Evolutionary conservation across 2,113 vertebrate species (phyloP).

Genomic region (Peromyscus maniculatus): DNA sequence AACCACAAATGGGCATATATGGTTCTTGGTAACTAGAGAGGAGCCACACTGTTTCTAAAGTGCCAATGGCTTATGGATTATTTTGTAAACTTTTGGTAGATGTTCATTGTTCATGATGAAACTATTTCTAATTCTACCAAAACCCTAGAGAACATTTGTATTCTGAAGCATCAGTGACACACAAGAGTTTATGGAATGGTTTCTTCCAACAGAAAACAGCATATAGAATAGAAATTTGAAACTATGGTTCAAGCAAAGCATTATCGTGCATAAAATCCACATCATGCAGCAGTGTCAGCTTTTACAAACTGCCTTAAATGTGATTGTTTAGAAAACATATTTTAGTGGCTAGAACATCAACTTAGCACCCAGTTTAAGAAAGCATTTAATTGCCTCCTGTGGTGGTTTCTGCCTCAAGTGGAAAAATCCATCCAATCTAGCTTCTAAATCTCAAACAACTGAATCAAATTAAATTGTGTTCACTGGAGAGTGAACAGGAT

Average conservation of each 20-base stretch:
- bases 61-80: background rate
- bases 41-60: background rate
- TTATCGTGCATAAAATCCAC: background rate
- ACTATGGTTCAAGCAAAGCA: background rate
- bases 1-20: background rate
- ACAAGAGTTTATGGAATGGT: background rate
- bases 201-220: slow-evolving; percentile 11
- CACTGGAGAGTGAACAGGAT: background rate
- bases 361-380: slow-evolving; percentile 42
- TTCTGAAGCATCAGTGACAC: slow-evolving; percentile 2
- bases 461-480: slow-evolving; percentile 47
- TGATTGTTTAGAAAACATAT: slow-evolving; percentile 18
- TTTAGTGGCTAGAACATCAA: slow-evolving; percentile 38
- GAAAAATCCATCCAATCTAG: slow-evolving; percentile 33
- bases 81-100: background rate
- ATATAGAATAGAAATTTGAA: background rate
- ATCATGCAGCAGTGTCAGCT: background rate
- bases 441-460: slow-evolving; percentile 57
- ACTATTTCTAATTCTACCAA: slow-evolving; percentile 24
- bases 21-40: background rate
- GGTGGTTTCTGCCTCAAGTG: slow-evolving; percentile 19
- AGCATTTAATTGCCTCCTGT: slow-evolving; percentile 24
- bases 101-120: slow-evolving; percentile 7
- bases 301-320: slow-evolving; percentile 10
- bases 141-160: background rate